Conservation (phyloP, 2,888 invertebrate species). For the Eupithecia subfuscata region DNA sequence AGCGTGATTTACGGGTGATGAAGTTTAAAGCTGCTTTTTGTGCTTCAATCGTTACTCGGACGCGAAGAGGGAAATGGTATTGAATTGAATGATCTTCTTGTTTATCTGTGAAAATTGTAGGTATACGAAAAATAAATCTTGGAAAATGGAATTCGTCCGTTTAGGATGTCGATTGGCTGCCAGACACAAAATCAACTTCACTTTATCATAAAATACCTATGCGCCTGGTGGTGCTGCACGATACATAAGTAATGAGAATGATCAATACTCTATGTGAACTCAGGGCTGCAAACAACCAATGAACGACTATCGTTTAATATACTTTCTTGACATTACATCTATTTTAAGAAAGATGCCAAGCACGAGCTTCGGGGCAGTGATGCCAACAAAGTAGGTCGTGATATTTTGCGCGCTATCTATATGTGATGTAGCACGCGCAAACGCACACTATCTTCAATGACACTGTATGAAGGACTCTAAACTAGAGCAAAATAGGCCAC, state of each 20-base stretch:
- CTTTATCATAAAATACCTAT: conserved; percentile 4
- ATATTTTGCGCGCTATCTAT: conserved; percentile 62
- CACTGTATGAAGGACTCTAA: conserved; percentile 56
- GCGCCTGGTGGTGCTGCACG: conserved; percentile 4
- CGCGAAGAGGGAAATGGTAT: not conserved
- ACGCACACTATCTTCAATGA: conserved; percentile 57
- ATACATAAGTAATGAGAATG: not conserved
- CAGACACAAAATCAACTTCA: not conserved
- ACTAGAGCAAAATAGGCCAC: conserved; percentile 50
- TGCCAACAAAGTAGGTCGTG: conserved; percentile 75
- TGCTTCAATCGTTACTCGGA: conserved; percentile 22
- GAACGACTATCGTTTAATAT: conserved; percentile 41
- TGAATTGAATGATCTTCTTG: not conserved
- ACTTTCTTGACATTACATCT: conserved; percentile 71
- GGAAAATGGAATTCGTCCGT: not conserved
- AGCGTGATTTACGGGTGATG: conserved; percentile 43
- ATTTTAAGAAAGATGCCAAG: conserved; percentile 71
- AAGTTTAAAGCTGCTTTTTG: conserved; percentile 32
- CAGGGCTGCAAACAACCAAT: conserved; percentile 19
- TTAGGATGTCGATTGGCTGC: not conserved
- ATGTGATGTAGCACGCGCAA: conserved; percentile 44
- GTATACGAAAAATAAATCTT: not conserved
- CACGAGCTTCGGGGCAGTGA: conserved; percentile 60
- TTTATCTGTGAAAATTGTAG: not conserved
- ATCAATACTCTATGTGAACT: conserved; percentile 10